A percentile compares a stretch with the other conserved stretches of the same genome.
phyloP scores from a whole-genome alignment of 2,888 invertebrate species.

The Meiosimyza decipiens region DNA sequence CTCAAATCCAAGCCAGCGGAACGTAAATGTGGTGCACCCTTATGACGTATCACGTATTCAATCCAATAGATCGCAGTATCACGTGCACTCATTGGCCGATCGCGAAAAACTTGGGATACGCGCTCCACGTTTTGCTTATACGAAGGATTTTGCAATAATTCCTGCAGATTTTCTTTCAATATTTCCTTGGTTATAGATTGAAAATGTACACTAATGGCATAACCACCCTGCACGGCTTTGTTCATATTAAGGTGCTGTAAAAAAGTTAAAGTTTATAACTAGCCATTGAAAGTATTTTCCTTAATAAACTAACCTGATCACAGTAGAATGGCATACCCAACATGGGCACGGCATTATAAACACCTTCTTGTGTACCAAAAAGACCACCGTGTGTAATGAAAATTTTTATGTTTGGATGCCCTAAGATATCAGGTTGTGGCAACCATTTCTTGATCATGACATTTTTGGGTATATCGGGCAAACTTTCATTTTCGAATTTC shows the following conservation, averaged over 20 bases:
- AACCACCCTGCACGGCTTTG: slow-evolving; percentile 61
- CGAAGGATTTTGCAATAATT: slow-evolving; percentile 63
- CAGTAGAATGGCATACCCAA: slow-evolving; percentile 67
- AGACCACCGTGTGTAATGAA: slow-evolving; percentile 68
- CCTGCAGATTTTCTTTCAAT: slow-evolving; percentile 55
- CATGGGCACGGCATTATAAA: slow-evolving; percentile 66
- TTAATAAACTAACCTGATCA: slow-evolving; percentile 61
- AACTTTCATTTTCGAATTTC: slow-evolving; percentile 68
- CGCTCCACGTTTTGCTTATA: slow-evolving; percentile 61
- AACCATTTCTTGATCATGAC: slow-evolving; percentile 69
- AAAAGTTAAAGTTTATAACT: neutral
- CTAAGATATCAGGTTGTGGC: slow-evolving; percentile 69
- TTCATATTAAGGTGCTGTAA: slow-evolving; percentile 62
- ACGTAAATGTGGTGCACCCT: slow-evolving; percentile 64
- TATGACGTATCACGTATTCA: slow-evolving; percentile 66
- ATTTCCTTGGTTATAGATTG: slow-evolving; percentile 57
- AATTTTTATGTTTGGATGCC: slow-evolving; percentile 66
- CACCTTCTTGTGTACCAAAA: slow-evolving; percentile 67
- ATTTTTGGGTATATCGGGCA: slow-evolving; percentile 63
- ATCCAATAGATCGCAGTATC: slow-evolving; percentile 67
- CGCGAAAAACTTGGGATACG: slow-evolving; percentile 63
- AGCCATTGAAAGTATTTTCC: neutral
- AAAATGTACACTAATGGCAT: slow-evolving; percentile 61
- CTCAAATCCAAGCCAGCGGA: slow-evolving; percentile 61
- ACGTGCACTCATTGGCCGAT: slow-evolving; percentile 61